phyloP scores from a whole-genome alignment of 2,113 vertebrate species.

The Theristicus caerulescens region DNA sequence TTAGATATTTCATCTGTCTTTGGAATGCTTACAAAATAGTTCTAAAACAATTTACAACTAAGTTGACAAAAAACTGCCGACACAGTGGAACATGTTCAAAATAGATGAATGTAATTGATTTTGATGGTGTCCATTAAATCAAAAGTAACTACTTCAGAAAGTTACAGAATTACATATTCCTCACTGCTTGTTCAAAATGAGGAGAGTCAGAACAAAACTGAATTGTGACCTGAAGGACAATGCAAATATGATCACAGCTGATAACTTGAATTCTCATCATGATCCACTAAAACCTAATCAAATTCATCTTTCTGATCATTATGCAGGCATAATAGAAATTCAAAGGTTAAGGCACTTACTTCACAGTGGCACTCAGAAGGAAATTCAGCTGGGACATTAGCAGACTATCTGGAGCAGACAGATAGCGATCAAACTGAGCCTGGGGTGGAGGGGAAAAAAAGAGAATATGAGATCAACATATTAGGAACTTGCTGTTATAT shows the following conservation, averaged over 20 bases:
- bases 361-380: conserved; percentile 93
- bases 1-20: neutral
- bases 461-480: neutral
- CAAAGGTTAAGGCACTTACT: conserved; percentile 79
- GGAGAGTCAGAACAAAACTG: neutral
- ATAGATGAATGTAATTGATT: neutral
- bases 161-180: neutral
- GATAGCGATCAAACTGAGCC: conserved; percentile 96
- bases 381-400: conserved; percentile 95
- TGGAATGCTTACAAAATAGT: neutral
- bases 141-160: neutral
- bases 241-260: neutral
- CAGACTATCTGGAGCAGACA: conserved; percentile 91
- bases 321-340: neutral
- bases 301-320: neutral
- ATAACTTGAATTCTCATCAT: neutral
- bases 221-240: neutral
- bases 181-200: neutral
- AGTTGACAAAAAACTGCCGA: neutral
- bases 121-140: neutral
- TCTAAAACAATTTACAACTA: neutral
- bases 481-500: neutral
- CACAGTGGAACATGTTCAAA: neutral
- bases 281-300: neutral
- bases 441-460: conserved; percentile 23